Evolutionary conservation across 2,113 vertebrate genomes (phyloP).

Genomic region (Dasyprocta punctata): DNA sequence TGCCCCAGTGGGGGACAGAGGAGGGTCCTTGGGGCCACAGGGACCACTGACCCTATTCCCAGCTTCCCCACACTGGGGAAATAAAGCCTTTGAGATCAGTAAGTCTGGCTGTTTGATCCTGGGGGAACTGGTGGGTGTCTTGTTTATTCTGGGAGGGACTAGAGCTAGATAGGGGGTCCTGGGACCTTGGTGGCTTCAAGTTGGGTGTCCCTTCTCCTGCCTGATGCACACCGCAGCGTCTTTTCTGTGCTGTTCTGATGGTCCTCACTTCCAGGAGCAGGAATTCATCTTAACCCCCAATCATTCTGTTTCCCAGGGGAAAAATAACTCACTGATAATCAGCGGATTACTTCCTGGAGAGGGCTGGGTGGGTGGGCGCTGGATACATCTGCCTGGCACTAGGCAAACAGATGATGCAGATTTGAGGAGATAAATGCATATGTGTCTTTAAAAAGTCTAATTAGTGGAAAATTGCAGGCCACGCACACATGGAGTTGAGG

Average conservation of each 20-base stretch:
- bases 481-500: neutral
- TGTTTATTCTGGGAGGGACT: neutral
- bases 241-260: neutral
- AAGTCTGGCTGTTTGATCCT: neutral
- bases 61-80: slow-evolving; percentile 72
- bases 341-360: neutral
- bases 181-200: neutral
- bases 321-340: slow-evolving; percentile 7
- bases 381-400: slow-evolving; percentile 68
- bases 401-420: slow-evolving; percentile 52
- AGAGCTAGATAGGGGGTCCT: neutral
- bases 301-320: neutral
- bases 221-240: neutral
- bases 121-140: too few relatives aligned
- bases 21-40: neutral
- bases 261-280: neutral
- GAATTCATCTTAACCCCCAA: neutral
- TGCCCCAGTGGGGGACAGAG: neutral
- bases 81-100: slow-evolving; percentile 60
- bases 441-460: slow-evolving; percentile 75
- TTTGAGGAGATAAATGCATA: slow-evolving; percentile 66
- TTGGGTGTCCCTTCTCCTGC: neutral
- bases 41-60: neutral
- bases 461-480: slow-evolving; percentile 78
- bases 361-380: slow-evolving; percentile 37